Evolutionary conservation across 2,888 invertebrate genomes (phyloP).

Genomic region (Invenusta paracnida): DNA sequence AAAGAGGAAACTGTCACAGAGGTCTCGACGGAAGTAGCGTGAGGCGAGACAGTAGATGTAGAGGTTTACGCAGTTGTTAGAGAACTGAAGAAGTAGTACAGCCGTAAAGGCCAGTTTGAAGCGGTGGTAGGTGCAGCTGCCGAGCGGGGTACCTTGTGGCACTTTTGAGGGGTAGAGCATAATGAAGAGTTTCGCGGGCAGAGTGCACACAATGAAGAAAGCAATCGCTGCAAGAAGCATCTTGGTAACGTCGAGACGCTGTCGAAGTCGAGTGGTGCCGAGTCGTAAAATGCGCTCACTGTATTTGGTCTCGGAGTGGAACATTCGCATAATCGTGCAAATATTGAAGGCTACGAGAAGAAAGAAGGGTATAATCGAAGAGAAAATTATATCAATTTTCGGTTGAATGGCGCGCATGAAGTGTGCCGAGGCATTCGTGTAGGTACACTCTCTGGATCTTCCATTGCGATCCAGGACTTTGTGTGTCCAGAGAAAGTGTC

Average conservation of each 20-base stretch:
- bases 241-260: neutral
- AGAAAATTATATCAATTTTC: neutral
- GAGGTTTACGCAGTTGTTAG: constrained; percentile 26
- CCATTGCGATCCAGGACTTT: neutral
- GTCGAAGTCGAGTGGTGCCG: neutral
- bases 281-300: neutral
- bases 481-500: constrained; percentile 31
- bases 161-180: neutral
- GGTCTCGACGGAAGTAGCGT: constrained; percentile 4
- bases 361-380: neutral
- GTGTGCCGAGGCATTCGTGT: neutral
- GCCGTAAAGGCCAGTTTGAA: neutral
- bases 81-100: constrained; percentile 24
- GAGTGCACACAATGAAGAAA: constrained; percentile 12
- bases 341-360: neutral
- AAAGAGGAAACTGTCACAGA: too few relatives aligned
- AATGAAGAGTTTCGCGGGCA: constrained; percentile 27
- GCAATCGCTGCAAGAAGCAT: constrained; percentile 12
- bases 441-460: neutral
- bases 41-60: constrained; percentile 30
- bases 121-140: neutral
- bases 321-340: neutral
- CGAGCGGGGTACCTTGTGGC: neutral
- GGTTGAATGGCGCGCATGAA: neutral
- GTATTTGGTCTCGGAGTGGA: too few relatives aligned